These are phyloP conservation scores for Scomberomorus guttatus DNA, from an alignment of 2,797 vertebrate species.

Conservation along the genomic window DNA sequence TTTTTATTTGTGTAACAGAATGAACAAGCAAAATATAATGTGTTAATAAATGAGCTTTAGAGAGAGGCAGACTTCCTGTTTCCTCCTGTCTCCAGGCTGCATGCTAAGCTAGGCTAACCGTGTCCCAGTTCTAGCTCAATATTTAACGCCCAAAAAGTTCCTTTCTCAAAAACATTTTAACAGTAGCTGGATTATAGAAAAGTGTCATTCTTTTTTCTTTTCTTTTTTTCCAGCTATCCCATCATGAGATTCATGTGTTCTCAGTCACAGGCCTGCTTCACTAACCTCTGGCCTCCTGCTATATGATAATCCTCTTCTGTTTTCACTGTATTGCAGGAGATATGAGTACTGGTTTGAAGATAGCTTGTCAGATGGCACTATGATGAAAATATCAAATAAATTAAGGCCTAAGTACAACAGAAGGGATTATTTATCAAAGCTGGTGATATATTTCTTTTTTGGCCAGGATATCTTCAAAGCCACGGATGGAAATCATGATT, in stretches of 20 bases:
- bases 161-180: background rate
- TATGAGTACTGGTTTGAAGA: background rate
- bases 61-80: too few species aligned
- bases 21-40: too few species aligned
- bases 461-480: background rate
- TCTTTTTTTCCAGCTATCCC: background rate
- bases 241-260: background rate
- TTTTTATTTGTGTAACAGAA: too few species aligned
- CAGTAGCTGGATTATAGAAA: background rate
- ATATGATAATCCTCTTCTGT: background rate
- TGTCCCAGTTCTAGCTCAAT: too few species aligned
- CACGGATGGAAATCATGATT: constrained; percentile 20
- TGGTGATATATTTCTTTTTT: constrained; percentile 12
- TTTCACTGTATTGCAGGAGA: background rate
- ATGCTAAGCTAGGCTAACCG: too few species aligned
- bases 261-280: background rate
- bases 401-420: background rate
- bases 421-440: constrained; percentile 19
- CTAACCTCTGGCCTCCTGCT: background rate
- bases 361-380: background rate
- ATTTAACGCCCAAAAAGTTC: too few species aligned
- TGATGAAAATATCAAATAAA: constrained; percentile 26
- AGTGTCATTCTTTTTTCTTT: background rate
- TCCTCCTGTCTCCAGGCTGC: too few species aligned
- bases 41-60: too few species aligned